Evolutionary conservation across 2,113 vertebrate genomes (phyloP).

Genomic region (Tragulus kanchil): DNA sequence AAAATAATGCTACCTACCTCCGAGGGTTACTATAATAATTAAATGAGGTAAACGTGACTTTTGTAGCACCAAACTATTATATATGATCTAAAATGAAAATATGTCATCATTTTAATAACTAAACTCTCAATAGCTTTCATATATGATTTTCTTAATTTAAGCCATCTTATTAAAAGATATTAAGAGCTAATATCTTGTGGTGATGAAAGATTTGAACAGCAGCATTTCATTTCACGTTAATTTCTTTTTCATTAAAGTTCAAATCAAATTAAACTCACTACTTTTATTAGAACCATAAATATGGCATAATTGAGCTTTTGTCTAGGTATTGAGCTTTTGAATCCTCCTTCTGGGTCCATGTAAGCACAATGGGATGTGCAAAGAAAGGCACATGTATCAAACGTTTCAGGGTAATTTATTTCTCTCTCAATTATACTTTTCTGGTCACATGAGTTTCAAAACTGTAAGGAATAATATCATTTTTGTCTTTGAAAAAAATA

Average conservation of each 20-base stretch:
- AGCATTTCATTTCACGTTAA: not conserved
- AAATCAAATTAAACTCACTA: not conserved
- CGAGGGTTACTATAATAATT: not conserved
- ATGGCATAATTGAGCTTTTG: not conserved
- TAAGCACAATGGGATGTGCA: not conserved
- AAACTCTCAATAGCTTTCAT: not conserved
- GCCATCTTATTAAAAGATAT: not conserved
- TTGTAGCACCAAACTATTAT: not conserved
- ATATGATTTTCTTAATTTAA: slow-evolving; percentile 40
- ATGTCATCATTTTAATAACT: slow-evolving; percentile 18
- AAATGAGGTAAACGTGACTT: not conserved
- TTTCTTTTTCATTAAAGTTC: slow-evolving; percentile 44
- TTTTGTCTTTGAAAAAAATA: slow-evolving; percentile 29
- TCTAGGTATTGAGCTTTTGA: not conserved
- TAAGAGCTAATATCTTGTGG: not conserved
- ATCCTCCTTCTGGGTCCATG: not conserved
- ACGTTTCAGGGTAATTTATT: not conserved
- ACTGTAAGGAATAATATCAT: not conserved
- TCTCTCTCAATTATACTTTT: slow-evolving; percentile 31
- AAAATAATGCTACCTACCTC: not conserved
- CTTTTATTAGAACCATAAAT: not conserved
- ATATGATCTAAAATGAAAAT: slow-evolving; percentile 27
- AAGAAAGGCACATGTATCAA: not conserved
- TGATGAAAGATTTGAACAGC: slow-evolving; percentile 24
- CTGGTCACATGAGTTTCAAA: not conserved